Conservation (phyloP, 2,113 vertebrate species). For the Entomyzon cyanotis region DNA sequence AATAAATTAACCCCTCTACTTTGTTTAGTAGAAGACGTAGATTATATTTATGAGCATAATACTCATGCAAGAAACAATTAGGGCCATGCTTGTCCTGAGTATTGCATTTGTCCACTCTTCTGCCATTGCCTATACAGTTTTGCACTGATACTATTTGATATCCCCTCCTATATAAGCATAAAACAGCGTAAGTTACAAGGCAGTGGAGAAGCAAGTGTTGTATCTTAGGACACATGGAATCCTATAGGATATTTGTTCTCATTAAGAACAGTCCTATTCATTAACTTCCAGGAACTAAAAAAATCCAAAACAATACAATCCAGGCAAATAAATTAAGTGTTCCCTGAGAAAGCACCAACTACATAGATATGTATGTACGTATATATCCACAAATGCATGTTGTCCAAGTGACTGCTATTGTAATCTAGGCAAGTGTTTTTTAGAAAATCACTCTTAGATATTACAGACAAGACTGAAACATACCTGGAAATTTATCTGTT, state of each 20-base stretch:
- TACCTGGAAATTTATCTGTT: not conserved
- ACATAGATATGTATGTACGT: rapidly evolving
- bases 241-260: not conserved
- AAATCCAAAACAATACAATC: not conserved
- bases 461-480: not conserved
- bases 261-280: not conserved
- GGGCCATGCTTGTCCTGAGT: not conserved
- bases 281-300: not conserved
- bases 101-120: not conserved
- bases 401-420: not conserved
- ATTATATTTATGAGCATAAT: not conserved
- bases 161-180: not conserved
- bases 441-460: not conserved
- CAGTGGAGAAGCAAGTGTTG: not conserved
- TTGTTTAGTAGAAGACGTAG: not conserved
- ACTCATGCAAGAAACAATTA: not conserved
- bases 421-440: not conserved
- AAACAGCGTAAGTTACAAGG: not conserved
- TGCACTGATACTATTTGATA: not conserved
- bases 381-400: not conserved
- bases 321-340: not conserved
- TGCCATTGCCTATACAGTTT: not conserved
- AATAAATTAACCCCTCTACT: not conserved
- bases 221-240: not conserved
- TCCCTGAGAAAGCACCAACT: not conserved